These are phyloP conservation scores for Calonectris borealis DNA, from an alignment of 2,113 vertebrate species.

Conservation along the genomic window DNA sequence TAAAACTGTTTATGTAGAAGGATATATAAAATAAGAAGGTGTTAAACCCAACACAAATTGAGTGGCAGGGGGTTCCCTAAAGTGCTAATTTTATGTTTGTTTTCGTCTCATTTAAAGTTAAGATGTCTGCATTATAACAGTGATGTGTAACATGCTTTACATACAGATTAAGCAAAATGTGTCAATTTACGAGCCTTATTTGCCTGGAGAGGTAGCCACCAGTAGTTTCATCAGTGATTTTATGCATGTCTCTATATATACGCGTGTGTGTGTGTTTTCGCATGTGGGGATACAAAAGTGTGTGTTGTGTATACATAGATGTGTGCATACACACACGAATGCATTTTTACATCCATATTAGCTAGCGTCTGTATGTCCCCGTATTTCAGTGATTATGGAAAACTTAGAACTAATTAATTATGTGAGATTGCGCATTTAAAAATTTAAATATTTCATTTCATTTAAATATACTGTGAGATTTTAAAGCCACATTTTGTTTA, in stretches of 20 bases:
- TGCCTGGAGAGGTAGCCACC: conserved; percentile 59
- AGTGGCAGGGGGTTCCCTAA: conserved; percentile 68
- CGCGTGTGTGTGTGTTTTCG: background rate
- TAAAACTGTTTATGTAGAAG: conserved; percentile 79
- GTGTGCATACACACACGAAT: fast-evolving
- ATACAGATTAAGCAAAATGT: conserved; percentile 70
- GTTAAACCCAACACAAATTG: conserved; percentile 75
- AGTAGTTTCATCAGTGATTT: conserved; percentile 41
- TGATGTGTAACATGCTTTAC: conserved; percentile 51
- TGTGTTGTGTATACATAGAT: background rate
- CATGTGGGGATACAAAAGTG: background rate
- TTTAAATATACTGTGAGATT: background rate
- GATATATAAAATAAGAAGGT: conserved; percentile 77
- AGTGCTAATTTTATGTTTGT: conserved; percentile 81
- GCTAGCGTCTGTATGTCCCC: background rate
- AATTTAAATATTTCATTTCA: background rate
- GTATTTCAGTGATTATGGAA: background rate
- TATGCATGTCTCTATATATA: background rate
- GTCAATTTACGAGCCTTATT: conserved; percentile 63
- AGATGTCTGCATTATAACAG: conserved; percentile 67
- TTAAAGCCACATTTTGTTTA: conserved; percentile 3
- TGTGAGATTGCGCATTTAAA: background rate
- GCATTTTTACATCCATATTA: background rate
- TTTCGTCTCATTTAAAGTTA: conserved; percentile 75
- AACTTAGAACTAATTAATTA: background rate